Evolutionary conservation across 2,888 invertebrate species (phyloP).

Genomic region (Caenorhabditis panamensis): DNA sequence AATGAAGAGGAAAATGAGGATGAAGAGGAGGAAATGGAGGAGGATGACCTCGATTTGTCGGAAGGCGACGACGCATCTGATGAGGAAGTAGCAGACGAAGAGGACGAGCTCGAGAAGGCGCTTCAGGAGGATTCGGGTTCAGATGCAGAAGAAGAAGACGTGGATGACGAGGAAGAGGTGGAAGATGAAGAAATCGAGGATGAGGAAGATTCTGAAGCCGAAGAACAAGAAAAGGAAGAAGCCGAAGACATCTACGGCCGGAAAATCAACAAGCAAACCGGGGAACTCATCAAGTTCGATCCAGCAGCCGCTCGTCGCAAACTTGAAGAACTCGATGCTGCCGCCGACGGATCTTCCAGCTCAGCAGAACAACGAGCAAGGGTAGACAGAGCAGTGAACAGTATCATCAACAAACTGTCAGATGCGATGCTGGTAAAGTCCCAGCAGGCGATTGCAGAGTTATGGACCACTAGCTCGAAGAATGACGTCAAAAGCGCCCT

Average conservation of each 20-base stretch:
- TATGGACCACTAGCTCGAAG: conserved; percentile 67
- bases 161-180: conserved; percentile 50
- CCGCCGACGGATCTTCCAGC: conserved; percentile 12
- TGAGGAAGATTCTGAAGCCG: conserved; percentile 51
- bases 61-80: conserved; percentile 58
- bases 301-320: conserved; percentile 68
- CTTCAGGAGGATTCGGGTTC: too few species aligned
- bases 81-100: conserved; percentile 18
- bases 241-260: conserved; percentile 71
- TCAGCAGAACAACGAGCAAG: conserved; percentile 43
- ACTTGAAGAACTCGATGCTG: conserved; percentile 65
- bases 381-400: conserved; percentile 63
- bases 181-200: conserved; percentile 51
- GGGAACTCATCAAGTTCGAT: conserved; percentile 70
- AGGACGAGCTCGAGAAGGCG: too few species aligned
- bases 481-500: conserved; percentile 70
- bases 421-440: conserved; percentile 70
- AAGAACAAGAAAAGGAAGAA: conserved; percentile 25
- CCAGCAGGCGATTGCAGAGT: conserved; percentile 63
- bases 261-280: conserved; percentile 66
- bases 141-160: too few species aligned
- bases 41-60: conserved; percentile 29
- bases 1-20: conserved; percentile 44
- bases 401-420: conserved; percentile 69
- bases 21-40: conserved; percentile 14